Evolutionary conservation across 37 sponge, comb jelly and placozoan genomes (phyloP).

Genomic region (Haliclona indistincta): DNA sequence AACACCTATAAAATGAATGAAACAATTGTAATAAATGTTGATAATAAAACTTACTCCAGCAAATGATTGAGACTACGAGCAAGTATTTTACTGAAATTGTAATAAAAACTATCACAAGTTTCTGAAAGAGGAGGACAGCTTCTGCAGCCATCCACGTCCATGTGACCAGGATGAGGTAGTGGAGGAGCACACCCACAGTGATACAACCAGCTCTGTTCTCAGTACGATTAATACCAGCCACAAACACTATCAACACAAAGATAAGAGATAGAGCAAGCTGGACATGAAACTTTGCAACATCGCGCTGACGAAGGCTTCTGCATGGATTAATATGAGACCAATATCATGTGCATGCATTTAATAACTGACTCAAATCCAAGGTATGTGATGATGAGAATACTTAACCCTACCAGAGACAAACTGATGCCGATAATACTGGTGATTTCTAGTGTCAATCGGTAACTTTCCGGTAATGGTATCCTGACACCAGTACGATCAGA

Average conservation of each 20-base stretch:
- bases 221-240: slow-evolving; percentile 53
- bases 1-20: neutral
- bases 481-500: slow-evolving; percentile 25
- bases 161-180: slow-evolving; percentile 57
- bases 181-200: slow-evolving; percentile 30
- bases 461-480: neutral
- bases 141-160: slow-evolving; percentile 75
- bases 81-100: slow-evolving; percentile 7
- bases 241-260: slow-evolving; percentile 43
- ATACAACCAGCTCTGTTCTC: slow-evolving; percentile 40
- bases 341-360: neutral
- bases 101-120: slow-evolving; percentile 60
- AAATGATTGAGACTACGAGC: slow-evolving; percentile 29
- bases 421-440: slow-evolving; percentile 35
- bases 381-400: slow-evolving; percentile 45
- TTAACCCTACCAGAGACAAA: slow-evolving; percentile 49
- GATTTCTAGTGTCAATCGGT: neutral
- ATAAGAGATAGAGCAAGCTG: slow-evolving; percentile 60
- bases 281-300: slow-evolving; percentile 54
- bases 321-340: neutral
- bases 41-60: slow-evolving; percentile 77
- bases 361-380: slow-evolving; percentile 43
- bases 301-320: slow-evolving; percentile 45
- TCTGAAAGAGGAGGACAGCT: slow-evolving; percentile 62
- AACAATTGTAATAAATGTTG: no score